Evolutionary conservation across 2,797 vertebrate genomes (phyloP).

Genomic region (Erethizon dorsatum): DNA sequence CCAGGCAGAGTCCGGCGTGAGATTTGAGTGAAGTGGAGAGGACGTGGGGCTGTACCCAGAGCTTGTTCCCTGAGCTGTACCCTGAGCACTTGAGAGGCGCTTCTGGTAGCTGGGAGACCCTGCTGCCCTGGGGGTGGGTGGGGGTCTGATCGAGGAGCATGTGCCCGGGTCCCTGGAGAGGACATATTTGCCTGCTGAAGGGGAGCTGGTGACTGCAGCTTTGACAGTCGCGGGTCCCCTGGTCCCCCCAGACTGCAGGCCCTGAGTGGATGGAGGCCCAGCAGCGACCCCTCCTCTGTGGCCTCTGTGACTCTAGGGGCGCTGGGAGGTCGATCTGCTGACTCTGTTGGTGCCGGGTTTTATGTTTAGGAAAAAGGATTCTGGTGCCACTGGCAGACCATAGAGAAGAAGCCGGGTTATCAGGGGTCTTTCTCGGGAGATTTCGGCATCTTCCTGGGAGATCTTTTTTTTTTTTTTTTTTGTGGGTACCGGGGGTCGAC

Average conservation of each 20-base stretch:
- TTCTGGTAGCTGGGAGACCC: background rate
- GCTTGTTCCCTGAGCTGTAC: background rate
- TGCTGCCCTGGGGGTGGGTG: too few species aligned
- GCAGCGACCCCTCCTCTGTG: background rate
- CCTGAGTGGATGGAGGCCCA: fast-evolving
- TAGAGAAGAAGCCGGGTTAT: background rate
- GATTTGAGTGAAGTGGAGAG: fast-evolving
- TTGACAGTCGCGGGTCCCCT: background rate
- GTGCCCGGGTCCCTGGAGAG: fast-evolving
- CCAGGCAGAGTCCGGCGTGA: fast-evolving
- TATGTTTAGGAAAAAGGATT: background rate
- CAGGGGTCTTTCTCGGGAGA: background rate
- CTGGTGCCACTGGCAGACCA: fast-evolving
- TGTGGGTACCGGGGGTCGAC: too few species aligned
- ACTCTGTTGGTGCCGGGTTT: fast-evolving
- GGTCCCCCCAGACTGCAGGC: background rate
- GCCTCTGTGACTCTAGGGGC: background rate
- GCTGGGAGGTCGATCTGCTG: fast-evolving
- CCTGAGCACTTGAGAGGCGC: too few species aligned
- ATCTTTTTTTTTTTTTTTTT: background rate
- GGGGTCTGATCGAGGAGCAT: background rate
- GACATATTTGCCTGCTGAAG: background rate
- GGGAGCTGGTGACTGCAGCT: background rate
- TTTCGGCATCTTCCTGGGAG: background rate
- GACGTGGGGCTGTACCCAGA: background rate